A percentile compares a stretch with the other conserved stretches of the same genome.
These are phyloP conservation scores for Rapana venosa DNA, from an alignment of 2,888 invertebrate genomes.

Conservation along the genomic window DNA sequence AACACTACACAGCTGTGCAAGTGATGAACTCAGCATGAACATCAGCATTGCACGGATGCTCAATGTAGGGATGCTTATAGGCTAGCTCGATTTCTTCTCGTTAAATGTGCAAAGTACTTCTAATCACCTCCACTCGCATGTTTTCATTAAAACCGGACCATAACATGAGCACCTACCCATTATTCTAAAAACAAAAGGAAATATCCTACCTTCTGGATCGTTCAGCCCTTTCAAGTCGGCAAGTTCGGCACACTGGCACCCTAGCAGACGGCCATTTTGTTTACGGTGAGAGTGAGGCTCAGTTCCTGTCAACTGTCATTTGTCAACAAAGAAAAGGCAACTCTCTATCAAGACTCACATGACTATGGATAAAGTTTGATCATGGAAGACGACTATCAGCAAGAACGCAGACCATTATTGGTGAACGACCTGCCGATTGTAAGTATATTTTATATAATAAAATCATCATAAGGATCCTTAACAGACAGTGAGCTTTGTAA, in stretches of 20 bases:
- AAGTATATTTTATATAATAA: not conserved
- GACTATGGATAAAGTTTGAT: not conserved
- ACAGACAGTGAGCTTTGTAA: no score
- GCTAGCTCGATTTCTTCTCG: no score
- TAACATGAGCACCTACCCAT: no score
- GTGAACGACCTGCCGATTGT: not conserved
- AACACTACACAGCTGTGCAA: no score
- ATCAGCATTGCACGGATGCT: no score
- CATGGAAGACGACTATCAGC: not conserved
- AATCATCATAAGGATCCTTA: no score
- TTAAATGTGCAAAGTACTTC: no score
- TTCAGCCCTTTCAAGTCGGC: not conserved
- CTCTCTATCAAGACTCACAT: slow-evolving; percentile 26
- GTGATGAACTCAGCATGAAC: no score
- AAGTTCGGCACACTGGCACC: not conserved
- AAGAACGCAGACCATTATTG: slow-evolving; percentile 23
- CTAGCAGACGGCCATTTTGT: slow-evolving; percentile 56
- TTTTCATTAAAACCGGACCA: no score
- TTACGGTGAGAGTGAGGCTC: slow-evolving; percentile 68
- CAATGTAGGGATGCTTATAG: no score
- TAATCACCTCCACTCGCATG: no score
- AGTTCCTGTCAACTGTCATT: slow-evolving; percentile 26
- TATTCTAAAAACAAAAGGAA: no score
- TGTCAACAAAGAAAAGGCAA: slow-evolving; percentile 30
- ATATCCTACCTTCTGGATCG: not conserved